phyloP scores from a whole-genome alignment of 2,888 invertebrate genomes.

The Luperina nickerlii region DNA sequence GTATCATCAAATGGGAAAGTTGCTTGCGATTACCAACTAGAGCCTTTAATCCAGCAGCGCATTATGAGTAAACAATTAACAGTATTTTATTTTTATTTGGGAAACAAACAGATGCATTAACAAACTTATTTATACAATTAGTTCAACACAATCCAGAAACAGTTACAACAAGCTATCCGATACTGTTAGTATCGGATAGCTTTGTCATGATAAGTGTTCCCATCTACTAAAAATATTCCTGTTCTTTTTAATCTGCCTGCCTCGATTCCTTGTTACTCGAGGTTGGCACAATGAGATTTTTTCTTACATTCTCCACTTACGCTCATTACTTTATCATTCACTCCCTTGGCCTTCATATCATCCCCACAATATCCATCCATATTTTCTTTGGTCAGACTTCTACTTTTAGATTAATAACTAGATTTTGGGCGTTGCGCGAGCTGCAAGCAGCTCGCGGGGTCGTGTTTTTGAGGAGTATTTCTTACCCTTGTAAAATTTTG shows the following conservation, averaged over 20 bases:
- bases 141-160: too few relatives aligned
- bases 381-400: background rate
- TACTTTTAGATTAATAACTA: background rate
- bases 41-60: background rate
- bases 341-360: background rate
- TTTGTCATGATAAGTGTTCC: background rate
- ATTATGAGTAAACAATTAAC: background rate
- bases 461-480: too few relatives aligned
- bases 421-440: too few relatives aligned
- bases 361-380: background rate
- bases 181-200: background rate
- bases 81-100: too few relatives aligned
- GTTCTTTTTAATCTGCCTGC: background rate
- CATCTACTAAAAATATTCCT: background rate
- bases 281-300: background rate
- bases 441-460: too few relatives aligned
- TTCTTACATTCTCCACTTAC: background rate
- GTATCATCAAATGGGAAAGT: background rate
- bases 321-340: too few relatives aligned
- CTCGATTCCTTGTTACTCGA: background rate
- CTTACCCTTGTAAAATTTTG: too few relatives aligned
- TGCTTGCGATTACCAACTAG: background rate
- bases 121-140: too few relatives aligned
- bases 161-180: too few relatives aligned
- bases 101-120: too few relatives aligned